Conservation (phyloP, 2,113 vertebrate species). For the Triplophysa dalaica region DNA sequence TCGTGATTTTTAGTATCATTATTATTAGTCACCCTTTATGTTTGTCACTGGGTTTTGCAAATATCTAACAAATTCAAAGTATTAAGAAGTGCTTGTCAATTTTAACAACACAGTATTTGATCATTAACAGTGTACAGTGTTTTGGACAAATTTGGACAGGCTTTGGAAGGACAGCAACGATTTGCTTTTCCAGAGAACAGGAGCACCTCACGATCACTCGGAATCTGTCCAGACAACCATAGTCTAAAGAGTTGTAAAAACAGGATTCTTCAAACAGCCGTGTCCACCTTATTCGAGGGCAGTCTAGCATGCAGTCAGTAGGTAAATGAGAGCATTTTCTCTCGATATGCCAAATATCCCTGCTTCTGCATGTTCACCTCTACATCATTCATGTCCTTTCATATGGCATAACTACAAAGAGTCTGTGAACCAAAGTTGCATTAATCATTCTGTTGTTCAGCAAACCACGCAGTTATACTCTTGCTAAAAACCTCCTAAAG, state of each 20-base stretch:
- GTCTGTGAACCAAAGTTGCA: neutral
- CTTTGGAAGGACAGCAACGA: neutral
- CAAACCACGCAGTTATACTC: neutral
- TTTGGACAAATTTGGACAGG: too few relatives aligned
- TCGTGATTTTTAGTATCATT: too few relatives aligned
- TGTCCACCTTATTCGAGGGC: slow-evolving; percentile 32
- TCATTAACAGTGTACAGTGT: too few relatives aligned
- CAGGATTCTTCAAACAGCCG: slow-evolving; percentile 25
- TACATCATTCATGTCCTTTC: slow-evolving; percentile 9
- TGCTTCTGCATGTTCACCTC: slow-evolving; percentile 23
- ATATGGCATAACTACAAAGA: slow-evolving; percentile 5
- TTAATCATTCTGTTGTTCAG: neutral
- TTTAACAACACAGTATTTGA: too few relatives aligned
- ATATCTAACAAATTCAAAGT: too few relatives aligned
- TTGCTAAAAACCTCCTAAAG: neutral
- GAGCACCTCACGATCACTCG: neutral
- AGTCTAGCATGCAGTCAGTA: slow-evolving; percentile 35
- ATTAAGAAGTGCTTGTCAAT: too few relatives aligned
- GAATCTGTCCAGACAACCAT: slow-evolving; percentile 17
- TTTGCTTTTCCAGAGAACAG: slow-evolving; percentile 1
- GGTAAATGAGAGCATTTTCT: neutral
- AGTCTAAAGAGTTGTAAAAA: neutral
- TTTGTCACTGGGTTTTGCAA: too few relatives aligned
- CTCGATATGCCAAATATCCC: slow-evolving; percentile 1
- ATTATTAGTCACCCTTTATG: too few relatives aligned